Evolutionary conservation across 2,113 vertebrate genomes (phyloP).

Genomic region (Tychaedon coryphoeus): DNA sequence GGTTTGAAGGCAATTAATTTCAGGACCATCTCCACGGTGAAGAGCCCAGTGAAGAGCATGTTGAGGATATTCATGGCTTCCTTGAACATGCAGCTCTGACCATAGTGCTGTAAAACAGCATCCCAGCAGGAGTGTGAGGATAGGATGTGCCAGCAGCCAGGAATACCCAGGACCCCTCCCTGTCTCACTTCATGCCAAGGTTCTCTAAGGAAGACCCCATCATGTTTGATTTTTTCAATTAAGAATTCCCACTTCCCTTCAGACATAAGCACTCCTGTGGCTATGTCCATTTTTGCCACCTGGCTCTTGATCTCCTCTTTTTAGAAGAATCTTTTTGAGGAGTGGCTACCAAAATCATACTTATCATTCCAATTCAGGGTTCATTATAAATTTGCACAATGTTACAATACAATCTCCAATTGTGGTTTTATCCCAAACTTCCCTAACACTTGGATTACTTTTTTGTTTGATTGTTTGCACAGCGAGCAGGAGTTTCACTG

Average conservation of each 20-base stretch:
- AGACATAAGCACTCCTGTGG: neutral
- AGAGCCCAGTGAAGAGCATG: slow-evolving; percentile 99
- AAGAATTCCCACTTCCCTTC: neutral
- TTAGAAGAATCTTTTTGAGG: neutral
- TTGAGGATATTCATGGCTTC: slow-evolving; percentile 99
- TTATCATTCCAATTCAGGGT: neutral
- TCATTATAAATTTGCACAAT: neutral
- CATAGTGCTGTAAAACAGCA: slow-evolving; percentile 84
- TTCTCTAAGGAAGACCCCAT: neutral
- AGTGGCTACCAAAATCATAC: neutral
- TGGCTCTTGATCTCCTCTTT: neutral
- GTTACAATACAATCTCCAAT: neutral
- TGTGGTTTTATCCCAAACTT: neutral
- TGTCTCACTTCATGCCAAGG: neutral
- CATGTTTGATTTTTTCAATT: rapidly evolving
- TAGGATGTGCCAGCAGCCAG: neutral
- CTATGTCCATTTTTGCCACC: neutral
- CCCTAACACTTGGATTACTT: neutral
- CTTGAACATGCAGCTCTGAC: slow-evolving; percentile 93
- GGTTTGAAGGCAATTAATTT: slow-evolving; percentile 99
- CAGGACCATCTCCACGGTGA: slow-evolving; percentile 98
- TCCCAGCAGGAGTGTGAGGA: neutral
- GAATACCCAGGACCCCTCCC: neutral
- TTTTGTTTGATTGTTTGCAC: neutral
- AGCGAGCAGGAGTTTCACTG: neutral